Evolutionary conservation across 2,888 invertebrate genomes (phyloP), one percentile per base, ranked within the genome.

Genomic region (Halocaridina rubra): DNA sequence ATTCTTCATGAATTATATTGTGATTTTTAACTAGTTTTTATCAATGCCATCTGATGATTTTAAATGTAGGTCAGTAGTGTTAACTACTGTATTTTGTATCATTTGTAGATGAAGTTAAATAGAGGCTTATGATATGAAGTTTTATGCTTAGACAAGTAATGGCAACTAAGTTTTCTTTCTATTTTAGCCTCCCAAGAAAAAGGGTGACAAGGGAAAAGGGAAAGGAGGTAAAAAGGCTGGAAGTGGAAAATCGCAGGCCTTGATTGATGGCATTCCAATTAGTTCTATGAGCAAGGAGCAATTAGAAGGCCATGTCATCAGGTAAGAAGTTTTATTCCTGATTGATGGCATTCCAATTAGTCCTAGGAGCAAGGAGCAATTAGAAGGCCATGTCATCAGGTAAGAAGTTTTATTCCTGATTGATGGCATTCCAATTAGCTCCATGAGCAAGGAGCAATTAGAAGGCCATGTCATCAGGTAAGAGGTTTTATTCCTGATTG

Each of bases 251-350:
- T 84, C 86, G 7, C 88, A 86, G 13, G 80, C 86, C 27, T 72
- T 88, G 7, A 88, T 89, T 29, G 88, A 97, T 94, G 97, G 97
- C 86, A 95, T 97, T 69, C 96, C 97, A 82, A 97, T 97, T 33
- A 94, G 96, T 13, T 95, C 96, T 90, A 98, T 98, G 98, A 94
- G 95, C 69, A 94, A 97, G 89, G 98, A 98, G 90, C 96, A 98
- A 92, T 92, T 98, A 82, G 97, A 98, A 91, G 94, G 95, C 87
- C 98, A 98, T 90, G 95, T 96, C 13, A 71, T 67, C 32, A 87
- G 87, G 85, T 85, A n/a, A 19, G 71, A 3, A 8, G 22, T 19
- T 5, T n/a, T 19, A n/a, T n/a, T n/a, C 27, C 72, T 88, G 7
- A 88, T 89, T 29, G 88, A 97, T 94, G 97, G 97, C 86, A 95